phyloP scores from a whole-genome alignment of 2,888 invertebrate genomes.

The Carpatolechia fugitivella region DNA sequence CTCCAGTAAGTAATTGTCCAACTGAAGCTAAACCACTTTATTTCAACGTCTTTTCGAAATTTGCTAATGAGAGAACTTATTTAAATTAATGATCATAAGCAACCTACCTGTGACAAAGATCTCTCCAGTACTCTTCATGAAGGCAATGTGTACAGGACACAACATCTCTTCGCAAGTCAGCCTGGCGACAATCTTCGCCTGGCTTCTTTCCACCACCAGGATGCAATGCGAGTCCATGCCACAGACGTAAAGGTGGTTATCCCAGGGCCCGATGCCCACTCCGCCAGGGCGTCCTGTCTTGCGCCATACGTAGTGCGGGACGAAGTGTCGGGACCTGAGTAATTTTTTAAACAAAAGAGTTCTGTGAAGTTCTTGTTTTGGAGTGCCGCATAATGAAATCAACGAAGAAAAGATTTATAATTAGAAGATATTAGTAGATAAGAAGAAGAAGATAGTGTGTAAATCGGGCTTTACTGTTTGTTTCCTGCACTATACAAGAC shows the following conservation, averaged over 20 bases:
- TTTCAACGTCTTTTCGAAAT: too few species aligned
- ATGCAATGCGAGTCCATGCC: conserved; percentile 83
- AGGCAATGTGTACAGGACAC: conserved; percentile 81
- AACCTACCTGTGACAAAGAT: conserved; percentile 79
- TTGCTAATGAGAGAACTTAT: too few species aligned
- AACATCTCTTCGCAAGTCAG: conserved; percentile 78
- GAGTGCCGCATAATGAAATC: too few species aligned
- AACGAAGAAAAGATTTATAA: too few species aligned
- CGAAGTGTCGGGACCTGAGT: conserved; percentile 71
- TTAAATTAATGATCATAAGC: too few species aligned
- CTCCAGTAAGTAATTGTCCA: neutral
- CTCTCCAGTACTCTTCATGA: conserved; percentile 76
- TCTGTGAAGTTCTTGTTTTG: too few species aligned
- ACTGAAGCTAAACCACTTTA: too few species aligned
- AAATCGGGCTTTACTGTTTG: too few species aligned
- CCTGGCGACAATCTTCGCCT: conserved; percentile 73
- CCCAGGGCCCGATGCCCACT: conserved; percentile 82
- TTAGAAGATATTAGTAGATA: too few species aligned
- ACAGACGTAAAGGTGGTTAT: conserved; percentile 80
- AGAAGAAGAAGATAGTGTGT: too few species aligned
- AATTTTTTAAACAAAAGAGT: too few species aligned
- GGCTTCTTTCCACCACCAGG: conserved; percentile 66
- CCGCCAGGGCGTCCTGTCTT: conserved; percentile 83
- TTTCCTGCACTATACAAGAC: too few species aligned
- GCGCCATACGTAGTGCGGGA: conserved; percentile 76